phyloP scores from a whole-genome alignment of 1,140 invertebrate species.

The Drosophila equinoxialis region DNA sequence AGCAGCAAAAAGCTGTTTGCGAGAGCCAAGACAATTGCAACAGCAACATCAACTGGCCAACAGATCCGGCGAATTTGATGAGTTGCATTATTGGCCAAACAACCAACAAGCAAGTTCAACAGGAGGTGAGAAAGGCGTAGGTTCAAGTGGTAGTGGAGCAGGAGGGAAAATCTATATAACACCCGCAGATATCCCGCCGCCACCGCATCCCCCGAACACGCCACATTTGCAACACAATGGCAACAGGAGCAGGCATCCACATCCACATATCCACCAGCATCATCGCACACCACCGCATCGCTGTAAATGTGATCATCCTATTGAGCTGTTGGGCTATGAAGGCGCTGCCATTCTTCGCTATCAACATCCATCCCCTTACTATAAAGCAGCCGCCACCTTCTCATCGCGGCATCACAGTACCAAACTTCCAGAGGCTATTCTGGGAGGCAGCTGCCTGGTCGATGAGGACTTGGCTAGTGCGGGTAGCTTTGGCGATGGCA shows the following conservation, averaged over 20 bases:
- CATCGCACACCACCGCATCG: constrained; percentile 68
- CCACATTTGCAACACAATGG: constrained; percentile 48
- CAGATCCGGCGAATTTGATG: constrained; percentile 71
- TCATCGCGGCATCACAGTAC: constrained; percentile 49
- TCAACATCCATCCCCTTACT: constrained; percentile 74
- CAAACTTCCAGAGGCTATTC: constrained; percentile 72
- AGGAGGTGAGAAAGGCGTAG: not conserved
- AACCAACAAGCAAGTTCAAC: constrained; percentile 42
- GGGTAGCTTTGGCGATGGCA: constrained; percentile 62
- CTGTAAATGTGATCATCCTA: constrained; percentile 78
- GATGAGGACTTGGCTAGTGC: constrained; percentile 66
- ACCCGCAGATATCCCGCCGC: constrained; percentile 76
- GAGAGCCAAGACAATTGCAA: constrained; percentile 54
- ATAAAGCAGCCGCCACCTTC: constrained; percentile 46
- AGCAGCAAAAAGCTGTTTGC: constrained; percentile 59
- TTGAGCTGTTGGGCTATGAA: constrained; percentile 70
- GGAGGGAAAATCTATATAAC: constrained; percentile 76
- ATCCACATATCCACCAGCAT: constrained; percentile 51
- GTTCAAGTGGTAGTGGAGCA: constrained; percentile 21
- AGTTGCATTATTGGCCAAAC: constrained; percentile 74
- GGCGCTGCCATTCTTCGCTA: constrained; percentile 58
- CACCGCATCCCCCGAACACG: constrained; percentile 67
- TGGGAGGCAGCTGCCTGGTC: constrained; percentile 65
- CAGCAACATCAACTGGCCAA: constrained; percentile 64
- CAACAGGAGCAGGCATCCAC: constrained; percentile 37